Evolutionary conservation across 2,113 vertebrate genomes (phyloP), one percentile per base, ranked within the genome.

Genomic region (Mormyrus lacerda): DNA sequence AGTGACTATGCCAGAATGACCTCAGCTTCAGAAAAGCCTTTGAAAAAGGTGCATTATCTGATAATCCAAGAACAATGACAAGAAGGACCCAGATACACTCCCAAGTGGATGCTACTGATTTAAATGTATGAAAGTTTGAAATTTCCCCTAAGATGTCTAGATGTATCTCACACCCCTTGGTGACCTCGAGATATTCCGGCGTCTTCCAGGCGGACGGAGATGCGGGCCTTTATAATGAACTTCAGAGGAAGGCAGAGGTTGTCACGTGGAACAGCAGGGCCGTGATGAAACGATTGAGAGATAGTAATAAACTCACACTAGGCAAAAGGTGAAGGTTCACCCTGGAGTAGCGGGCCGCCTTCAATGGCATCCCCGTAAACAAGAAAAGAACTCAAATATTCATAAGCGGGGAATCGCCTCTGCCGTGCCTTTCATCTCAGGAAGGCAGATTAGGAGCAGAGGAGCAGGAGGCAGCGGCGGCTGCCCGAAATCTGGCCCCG

Each of bases 321-420:
- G 35, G 88, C 31, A 76, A 24, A 87, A n/a, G 85, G 90, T 90
- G 88, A 84, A 42, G 88, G 50, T 45, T 42, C 88, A 13, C 51
- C 50, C 51, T 24, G n/a, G 89, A 92, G 47, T 90, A 85, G 47
- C 51, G 31, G 90, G 39, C 87, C 39, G 0, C 90, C 91, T 90
- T 92, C 87, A 91, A 92, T 92, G 91, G 44, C 89, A 85, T 73
- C n/a, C 17, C 89, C 42, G 87, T 93, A 89, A 91, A 93, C 92
- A 91, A 91, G 89, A 91, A 91, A 2, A 48, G 84, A 90, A 89
- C 69, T 91, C 93, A 92, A 93, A 93, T 93, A 94, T 93, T 94
- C 93, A 94, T 91, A 91, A 91, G 89, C 39, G 47, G 85, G 83
- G 55, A 82, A 47, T 87, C 82, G 91, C 88, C 39, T 51, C 84